Percentiles rank a stretch among this genome's conserved stretches.
phyloP scores from a whole-genome alignment of 2,888 invertebrate genomes.

The Unio delphinus region DNA sequence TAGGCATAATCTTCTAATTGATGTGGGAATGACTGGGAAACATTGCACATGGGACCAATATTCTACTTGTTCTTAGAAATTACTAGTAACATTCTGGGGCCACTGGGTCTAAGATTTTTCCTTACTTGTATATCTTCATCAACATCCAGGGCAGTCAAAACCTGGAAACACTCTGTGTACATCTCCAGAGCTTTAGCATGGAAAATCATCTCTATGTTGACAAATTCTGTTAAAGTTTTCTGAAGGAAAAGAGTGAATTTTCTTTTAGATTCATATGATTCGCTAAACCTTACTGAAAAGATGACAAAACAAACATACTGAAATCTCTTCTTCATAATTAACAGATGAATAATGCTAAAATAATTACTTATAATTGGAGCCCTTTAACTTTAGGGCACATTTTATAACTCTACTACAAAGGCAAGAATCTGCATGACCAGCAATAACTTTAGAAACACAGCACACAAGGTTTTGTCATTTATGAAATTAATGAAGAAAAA shows the following conservation, averaged over 20 bases:
- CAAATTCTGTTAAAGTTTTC: constrained; percentile 70
- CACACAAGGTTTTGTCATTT: no score
- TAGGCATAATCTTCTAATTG: no score
- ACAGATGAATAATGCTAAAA: no score
- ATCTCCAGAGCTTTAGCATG: constrained; percentile 87
- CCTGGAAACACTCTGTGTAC: constrained; percentile 85
- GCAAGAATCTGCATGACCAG: no score
- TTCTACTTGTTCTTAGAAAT: background rate
- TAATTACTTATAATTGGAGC: no score
- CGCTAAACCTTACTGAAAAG: background rate
- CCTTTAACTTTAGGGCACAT: no score
- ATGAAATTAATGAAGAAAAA: no score
- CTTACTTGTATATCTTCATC: constrained; percentile 73
- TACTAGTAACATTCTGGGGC: background rate
- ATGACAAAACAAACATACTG: no score
- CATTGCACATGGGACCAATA: background rate
- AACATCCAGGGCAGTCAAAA: constrained; percentile 82
- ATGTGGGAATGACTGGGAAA: no score
- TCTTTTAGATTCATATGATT: background rate
- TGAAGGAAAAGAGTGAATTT: constrained; percentile 41
- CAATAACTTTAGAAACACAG: no score
- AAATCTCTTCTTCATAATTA: no score
- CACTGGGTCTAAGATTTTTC: background rate
- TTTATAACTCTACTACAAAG: no score
- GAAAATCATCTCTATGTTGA: constrained; percentile 84